phyloP scores from a whole-genome alignment of 2,797 vertebrate species.

The Melanotaenia boesemani region DNA sequence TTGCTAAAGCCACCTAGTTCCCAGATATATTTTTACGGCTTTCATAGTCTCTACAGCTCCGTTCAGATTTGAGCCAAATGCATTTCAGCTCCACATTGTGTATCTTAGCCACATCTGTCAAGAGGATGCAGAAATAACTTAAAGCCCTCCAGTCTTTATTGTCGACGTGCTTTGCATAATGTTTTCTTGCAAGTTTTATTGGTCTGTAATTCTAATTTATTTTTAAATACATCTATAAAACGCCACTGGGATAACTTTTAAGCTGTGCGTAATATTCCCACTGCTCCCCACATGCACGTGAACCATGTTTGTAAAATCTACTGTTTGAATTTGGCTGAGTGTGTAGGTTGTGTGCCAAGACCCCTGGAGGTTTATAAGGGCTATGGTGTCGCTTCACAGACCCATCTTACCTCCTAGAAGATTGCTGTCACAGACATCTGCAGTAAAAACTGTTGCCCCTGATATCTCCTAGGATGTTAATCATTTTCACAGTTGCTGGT shows the following conservation, averaged over 20 bases:
- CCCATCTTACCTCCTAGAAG: conserved; percentile 30
- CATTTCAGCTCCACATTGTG: not conserved
- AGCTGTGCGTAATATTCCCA: conserved; percentile 22
- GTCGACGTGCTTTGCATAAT: conserved; percentile 23
- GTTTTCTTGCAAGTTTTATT: conserved; percentile 4
- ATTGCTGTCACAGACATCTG: conserved; percentile 34
- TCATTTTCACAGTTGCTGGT: conserved; percentile 45
- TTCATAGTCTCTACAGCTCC: not conserved
- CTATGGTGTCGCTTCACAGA: conserved; percentile 47
- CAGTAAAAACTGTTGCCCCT: conserved; percentile 45
- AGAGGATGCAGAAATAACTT: not conserved
- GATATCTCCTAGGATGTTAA: conserved; percentile 43
- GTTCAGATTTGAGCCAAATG: not conserved
- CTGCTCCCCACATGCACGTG: not conserved
- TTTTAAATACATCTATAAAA: conserved; percentile 45
- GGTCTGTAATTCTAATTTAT: conserved; percentile 20
- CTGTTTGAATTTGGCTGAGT: conserved; percentile 33
- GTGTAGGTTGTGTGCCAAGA: conserved; percentile 39
- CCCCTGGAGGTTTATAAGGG: conserved; percentile 46
- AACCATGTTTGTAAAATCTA: conserved; percentile 35
- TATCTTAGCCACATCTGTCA: not conserved
- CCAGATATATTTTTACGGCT: not conserved
- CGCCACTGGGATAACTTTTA: conserved; percentile 27
- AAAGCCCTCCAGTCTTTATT: conserved; percentile 26
- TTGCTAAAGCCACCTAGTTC: not conserved